Conservation (phyloP, 1,140 invertebrate genomes). For the Diorhabda carinulata region DNA sequence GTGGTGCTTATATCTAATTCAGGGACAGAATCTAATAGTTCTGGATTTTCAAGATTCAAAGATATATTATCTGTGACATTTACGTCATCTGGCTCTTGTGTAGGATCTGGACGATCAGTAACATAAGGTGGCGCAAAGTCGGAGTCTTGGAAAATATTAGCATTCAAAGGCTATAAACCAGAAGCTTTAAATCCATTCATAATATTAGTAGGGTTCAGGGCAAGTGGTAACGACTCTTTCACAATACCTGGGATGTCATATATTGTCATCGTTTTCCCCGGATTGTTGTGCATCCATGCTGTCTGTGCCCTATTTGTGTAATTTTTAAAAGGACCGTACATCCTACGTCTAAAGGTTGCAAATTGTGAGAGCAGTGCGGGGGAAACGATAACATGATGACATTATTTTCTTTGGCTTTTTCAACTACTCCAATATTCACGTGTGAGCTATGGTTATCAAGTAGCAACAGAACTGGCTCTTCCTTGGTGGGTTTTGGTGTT, state of each 20-base stretch:
- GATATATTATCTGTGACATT: background rate
- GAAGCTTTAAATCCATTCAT: conserved; percentile 1
- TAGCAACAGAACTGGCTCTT: conserved; percentile 22
- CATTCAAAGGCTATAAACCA: background rate
- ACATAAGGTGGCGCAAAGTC: background rate
- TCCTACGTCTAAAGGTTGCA: conserved; percentile 31
- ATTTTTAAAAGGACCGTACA: too few species aligned
- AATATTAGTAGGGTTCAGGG: background rate
- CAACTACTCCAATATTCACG: conserved; percentile 38
- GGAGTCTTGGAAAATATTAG: conserved; percentile 1
- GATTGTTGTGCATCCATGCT: too few species aligned
- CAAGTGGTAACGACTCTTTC: too few species aligned
- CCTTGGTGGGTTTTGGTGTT: conserved; percentile 29
- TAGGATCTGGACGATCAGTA: background rate
- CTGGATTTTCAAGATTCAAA: conserved; percentile 13
- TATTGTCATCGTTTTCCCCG: too few species aligned
- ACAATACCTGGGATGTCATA: too few species aligned
- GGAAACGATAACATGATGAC: conserved; percentile 38
- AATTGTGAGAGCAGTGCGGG: conserved; percentile 42
- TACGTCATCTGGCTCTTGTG: too few species aligned
- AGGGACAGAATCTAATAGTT: conserved; percentile 19
- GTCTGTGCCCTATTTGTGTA: too few species aligned
- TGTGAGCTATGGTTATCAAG: conserved; percentile 38
- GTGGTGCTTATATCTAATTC: conserved; percentile 17
- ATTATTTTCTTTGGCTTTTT: conserved; percentile 33